A percentile compares a stretch with the other conserved stretches of the same genome.
Conservation (phyloP, 2,888 invertebrate species). For the Trissolcus brochymenae region DNA sequence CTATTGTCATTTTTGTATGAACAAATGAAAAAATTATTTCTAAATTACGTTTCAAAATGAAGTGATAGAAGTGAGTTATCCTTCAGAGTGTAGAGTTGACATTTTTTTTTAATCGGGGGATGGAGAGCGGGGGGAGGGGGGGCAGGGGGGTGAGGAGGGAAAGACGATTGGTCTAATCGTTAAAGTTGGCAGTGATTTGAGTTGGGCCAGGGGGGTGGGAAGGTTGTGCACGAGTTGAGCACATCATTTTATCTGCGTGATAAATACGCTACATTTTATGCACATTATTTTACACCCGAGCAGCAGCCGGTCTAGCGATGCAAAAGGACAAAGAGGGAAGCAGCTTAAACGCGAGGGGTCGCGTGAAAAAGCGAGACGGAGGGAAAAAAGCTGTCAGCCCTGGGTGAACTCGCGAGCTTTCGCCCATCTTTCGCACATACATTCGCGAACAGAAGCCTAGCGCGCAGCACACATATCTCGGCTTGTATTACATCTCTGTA, state of each 20-base stretch:
- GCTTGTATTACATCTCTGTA: slow-evolving; percentile 58
- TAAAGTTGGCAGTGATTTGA: slow-evolving; percentile 3
- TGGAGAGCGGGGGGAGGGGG: too few relatives aligned
- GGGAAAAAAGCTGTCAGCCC: slow-evolving; percentile 53
- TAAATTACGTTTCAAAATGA: too few relatives aligned
- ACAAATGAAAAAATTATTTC: too few relatives aligned
- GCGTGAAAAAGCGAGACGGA: slow-evolving; percentile 37
- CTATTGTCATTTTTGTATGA: too few relatives aligned
- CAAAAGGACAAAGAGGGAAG: slow-evolving; percentile 19
- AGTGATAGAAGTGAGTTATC: background rate
- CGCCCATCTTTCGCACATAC: slow-evolving; percentile 45
- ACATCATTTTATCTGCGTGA: slow-evolving; percentile 76
- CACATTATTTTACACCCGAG: slow-evolving; percentile 72
- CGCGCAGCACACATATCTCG: slow-evolving; percentile 53
- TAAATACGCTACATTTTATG: slow-evolving; percentile 76
- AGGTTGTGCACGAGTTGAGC: slow-evolving; percentile 70
- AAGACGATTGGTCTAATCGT: background rate
- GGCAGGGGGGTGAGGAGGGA: too few relatives aligned
- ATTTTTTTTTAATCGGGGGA: background rate
- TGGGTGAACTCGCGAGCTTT: slow-evolving; percentile 38
- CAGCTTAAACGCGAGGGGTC: slow-evolving; percentile 6
- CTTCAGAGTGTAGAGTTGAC: too few relatives aligned
- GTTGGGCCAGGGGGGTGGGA: slow-evolving; percentile 55
- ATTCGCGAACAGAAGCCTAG: slow-evolving; percentile 53
- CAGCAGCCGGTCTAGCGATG: slow-evolving; percentile 42